A percentile compares a stretch with the other conserved stretches of the same genome.
Evolutionary conservation across 2,888 invertebrate species (phyloP).

Genomic region (Orthosia incerta): DNA sequence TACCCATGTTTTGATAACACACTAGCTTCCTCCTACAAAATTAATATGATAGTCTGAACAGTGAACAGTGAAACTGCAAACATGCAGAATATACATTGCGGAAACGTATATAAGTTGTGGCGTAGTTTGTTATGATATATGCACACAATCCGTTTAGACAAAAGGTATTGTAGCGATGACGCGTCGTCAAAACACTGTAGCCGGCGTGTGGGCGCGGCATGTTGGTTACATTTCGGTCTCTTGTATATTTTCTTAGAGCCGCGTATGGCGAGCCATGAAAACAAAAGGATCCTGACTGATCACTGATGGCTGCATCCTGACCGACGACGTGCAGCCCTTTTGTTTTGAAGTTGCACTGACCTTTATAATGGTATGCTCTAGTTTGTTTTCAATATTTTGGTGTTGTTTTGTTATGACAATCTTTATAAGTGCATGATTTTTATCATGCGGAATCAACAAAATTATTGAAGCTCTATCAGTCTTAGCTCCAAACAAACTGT

Average conservation of each 20-base stretch:
- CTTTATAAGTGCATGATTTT: neutral
- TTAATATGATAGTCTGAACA: slow-evolving; percentile 2
- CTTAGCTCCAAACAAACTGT: neutral
- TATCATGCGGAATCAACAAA: too few relatives aligned
- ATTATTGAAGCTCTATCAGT: neutral
- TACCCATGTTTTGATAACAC: neutral
- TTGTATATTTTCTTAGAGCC: slow-evolving; percentile 88
- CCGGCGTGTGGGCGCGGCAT: slow-evolving; percentile 82
- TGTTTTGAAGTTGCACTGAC: slow-evolving; percentile 65
- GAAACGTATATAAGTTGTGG: slow-evolving; percentile 32
- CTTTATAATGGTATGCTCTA: slow-evolving; percentile 40
- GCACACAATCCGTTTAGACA: slow-evolving; percentile 56
- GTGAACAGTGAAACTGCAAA: slow-evolving; percentile 24
- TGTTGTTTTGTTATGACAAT: neutral
- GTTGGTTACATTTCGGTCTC: slow-evolving; percentile 85
- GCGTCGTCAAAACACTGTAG: slow-evolving; percentile 77
- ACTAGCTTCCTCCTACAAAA: slow-evolving; percentile 1
- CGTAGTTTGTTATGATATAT: slow-evolving; percentile 49
- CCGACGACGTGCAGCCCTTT: slow-evolving; percentile 68
- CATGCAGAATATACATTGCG: slow-evolving; percentile 46
- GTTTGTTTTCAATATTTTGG: slow-evolving; percentile 20
- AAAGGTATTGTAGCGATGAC: slow-evolving; percentile 69
- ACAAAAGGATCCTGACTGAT: slow-evolving; percentile 77
- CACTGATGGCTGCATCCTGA: slow-evolving; percentile 83
- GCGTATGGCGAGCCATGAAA: slow-evolving; percentile 80